Percentiles rank a stretch among this genome's conserved stretches.
phyloP scores from a whole-genome alignment of 2,113 vertebrate species.

The Reinhardtius hippoglossoides region DNA sequence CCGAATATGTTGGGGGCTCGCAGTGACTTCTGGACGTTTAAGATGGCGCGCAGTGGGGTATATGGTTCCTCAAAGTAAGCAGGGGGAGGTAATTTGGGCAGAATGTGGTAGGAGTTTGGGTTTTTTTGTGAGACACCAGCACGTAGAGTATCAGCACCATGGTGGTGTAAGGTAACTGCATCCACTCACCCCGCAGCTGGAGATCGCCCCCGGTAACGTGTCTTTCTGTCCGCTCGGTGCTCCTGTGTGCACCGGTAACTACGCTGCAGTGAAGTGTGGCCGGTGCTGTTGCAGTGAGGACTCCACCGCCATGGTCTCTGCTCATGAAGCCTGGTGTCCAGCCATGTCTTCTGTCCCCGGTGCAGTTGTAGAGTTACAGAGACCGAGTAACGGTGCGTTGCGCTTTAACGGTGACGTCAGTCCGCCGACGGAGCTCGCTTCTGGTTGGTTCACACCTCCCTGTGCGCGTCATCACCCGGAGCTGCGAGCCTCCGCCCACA shows the following conservation, averaged over 20 bases:
- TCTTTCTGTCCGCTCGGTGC: background rate
- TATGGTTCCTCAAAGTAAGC: background rate
- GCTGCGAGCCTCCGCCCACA: conserved; percentile 55
- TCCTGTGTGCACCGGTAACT: background rate
- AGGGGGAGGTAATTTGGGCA: background rate
- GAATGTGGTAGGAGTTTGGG: conserved; percentile 11
- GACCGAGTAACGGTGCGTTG: conserved; percentile 73
- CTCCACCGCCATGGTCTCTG: background rate
- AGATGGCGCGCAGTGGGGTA: background rate
- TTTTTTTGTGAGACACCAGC: background rate
- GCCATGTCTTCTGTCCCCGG: conserved; percentile 24
- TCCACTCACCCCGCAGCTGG: conserved; percentile 77
- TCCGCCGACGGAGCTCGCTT: background rate
- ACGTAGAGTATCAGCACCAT: background rate
- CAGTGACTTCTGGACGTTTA: background rate
- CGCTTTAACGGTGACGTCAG: conserved; percentile 84
- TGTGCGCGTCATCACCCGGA: conserved; percentile 50
- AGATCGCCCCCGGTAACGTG: conserved; percentile 55
- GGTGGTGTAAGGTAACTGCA: conserved; percentile 45
- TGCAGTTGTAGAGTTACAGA: conserved; percentile 63
- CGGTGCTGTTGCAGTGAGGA: background rate
- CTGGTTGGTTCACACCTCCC: conserved; percentile 70
- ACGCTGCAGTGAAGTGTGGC: rapidly evolving
- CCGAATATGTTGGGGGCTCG: background rate
- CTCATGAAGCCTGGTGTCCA: conserved; percentile 8